phyloP scores from a whole-genome alignment of 1,140 invertebrate genomes.

The Euwallacea fornicatus region DNA sequence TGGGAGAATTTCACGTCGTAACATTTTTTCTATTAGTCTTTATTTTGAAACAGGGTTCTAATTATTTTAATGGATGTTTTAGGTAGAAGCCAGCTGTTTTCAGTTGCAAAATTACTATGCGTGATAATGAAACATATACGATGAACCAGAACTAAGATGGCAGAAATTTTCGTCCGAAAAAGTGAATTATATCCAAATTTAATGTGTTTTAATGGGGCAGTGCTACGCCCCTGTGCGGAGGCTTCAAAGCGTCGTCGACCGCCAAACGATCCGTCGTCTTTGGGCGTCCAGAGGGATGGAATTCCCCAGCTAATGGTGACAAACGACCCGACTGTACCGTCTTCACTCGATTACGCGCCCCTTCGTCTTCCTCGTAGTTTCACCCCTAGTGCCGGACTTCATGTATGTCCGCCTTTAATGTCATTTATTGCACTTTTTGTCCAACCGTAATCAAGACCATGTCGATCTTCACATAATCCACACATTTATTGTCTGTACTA shows the following conservation, averaged over 20 bases:
- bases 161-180: not conserved
- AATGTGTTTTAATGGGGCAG: not conserved
- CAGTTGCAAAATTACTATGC: not conserved
- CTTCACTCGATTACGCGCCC: conserved; percentile 46
- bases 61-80: no score
- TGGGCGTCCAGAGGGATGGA: conserved; percentile 18
- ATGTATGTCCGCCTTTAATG: conserved; percentile 11
- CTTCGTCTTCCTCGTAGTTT: conserved; percentile 37
- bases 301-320: conserved; percentile 48
- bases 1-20: no score
- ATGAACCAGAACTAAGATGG: not conserved
- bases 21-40: no score
- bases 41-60: no score
- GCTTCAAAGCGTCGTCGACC: conserved; percentile 14
- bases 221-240: conserved; percentile 12
- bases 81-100: no score
- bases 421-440: conserved; percentile 16
- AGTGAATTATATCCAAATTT: not conserved
- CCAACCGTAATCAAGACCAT: not conserved
- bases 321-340: conserved; percentile 46
- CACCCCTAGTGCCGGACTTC: conserved; percentile 9
- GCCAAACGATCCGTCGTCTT: conserved; percentile 21
- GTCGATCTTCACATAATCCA: no score
- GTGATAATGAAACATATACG: no score
- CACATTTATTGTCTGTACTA: no score